Base-by-base conservation (phyloP, 2,797 vertebrate species). In the Neoniphon sammara region DNA sequence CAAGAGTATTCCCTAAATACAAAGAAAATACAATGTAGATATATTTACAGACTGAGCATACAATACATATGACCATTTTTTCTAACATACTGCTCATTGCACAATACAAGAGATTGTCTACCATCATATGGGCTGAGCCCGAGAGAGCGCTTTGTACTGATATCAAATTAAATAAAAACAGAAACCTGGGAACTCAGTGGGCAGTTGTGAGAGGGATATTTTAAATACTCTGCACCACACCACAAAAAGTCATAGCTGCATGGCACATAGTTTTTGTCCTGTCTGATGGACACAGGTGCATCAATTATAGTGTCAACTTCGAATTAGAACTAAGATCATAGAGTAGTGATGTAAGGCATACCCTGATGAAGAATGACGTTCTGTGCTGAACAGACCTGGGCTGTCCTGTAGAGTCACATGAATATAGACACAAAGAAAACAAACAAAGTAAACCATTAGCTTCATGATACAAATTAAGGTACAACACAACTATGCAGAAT, bases 281-380 rank as follows among this genome's bases (percentile, higher is more conserved):
- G 36, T 7, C 36, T 39, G 36, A 46, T 46, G 17, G 44, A 15
- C 14, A 15, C 17, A 46, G 12, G 17, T 46, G 14, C 3, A 15
- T 15, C 2, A 15, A 15, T 46, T 1, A 53, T 53, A 27, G 30
- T 14, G 56, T 30, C 6, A 12, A 53, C 5, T 54, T 25, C 46
- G 57, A 23, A 65, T 75, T 30, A 15, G 34, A 80, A 30, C 2
- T 20, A 53, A 69, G 59, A 64, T 63, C 42, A 21, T 68, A 69
- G 42, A 66, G 30, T 34, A 56, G 65, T 60, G 27, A 74, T 67
- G 69, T 75, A 18, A 74, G 64, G 90, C 93, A 46, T 93, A 95
- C 94, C 94, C 90, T 63, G 85, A 88, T 36, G 90, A 93, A 78
- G 91, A 91, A 84, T 88, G 91, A 72, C 55, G 88, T 75, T 93